Evolutionary conservation across 2,113 vertebrate species (phyloP), one percentile per base, ranked within the genome.

Genomic region (Egretta garzetta): DNA sequence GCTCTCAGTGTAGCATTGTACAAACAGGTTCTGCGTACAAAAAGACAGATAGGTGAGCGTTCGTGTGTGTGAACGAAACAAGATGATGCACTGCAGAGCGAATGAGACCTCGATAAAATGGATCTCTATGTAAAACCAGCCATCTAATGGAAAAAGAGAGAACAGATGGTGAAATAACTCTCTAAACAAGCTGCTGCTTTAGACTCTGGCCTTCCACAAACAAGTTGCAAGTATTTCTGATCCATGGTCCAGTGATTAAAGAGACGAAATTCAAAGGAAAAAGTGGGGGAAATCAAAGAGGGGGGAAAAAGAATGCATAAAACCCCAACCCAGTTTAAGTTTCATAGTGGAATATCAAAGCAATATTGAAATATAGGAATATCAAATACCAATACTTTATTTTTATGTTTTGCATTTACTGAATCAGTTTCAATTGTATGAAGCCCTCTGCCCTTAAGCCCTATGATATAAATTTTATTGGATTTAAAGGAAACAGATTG

Each of bases 281-380:
- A 96, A 86, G 80, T 86, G 71, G 33, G 80, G 76, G 59, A 93
- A 98, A 98, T 98, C 97, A 98, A 98, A 98, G 97, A 39, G n/a
- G 79, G 76, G 66, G 88, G 4, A 13, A 82, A 94, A 98, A 97
- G 91, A 98, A 98, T 98, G 97, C 98, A 97, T 98, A 98, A 98
- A 98, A 98, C 97, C 97, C 97, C 97, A 98, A 93, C 49, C 52
- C 91, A 98, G 96, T 98, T 98, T 98, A 91, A 94, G 83, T 98
- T 98, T 98, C 98, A 97, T 96, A 96, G 97, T 92, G 96, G 94
- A 98, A 98, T 98, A 98, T 98, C 98, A 98, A 98, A 98, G 97
- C 97, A 98, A 97, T 98, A 98, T 97, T 98, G 98, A 97, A 98
- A 98, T 98, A 97, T 88, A 98, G 97, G 96, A 98, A 98, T 98